Base-by-base conservation (phyloP, 2,797 vertebrate genomes). In the Malacoraja senta region DNA sequence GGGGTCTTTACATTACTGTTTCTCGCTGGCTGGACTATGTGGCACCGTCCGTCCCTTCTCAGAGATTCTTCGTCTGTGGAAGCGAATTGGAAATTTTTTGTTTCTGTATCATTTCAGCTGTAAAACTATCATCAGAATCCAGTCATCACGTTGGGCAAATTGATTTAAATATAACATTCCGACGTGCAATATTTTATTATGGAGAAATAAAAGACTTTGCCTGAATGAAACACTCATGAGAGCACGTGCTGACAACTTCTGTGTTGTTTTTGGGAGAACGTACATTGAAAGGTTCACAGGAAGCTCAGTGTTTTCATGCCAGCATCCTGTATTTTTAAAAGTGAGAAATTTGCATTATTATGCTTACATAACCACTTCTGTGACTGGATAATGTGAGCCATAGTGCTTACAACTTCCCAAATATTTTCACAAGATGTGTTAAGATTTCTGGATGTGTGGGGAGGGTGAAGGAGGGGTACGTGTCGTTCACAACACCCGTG, bases 241-340 rank as follows among this genome's bases (percentile, higher is more conserved):
- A 93, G 95, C 98, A 99, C 97, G 98, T 99, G 98, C 97, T 97
- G 97, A 97, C 96, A 96, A 96, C 95, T 94, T 93, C 94, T 29
- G 96, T 97, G 97, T 97, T 97, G 97, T 98, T 98, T 98, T 98
- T 97, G 98, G 98, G 98, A 97, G 97, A 97, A 97, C 94, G 96
- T 97, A 97, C 97, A 95, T 96, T 94, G 97, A 96, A 96, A 97
- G 96, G 96, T 96, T 97, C 96, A 94, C 97, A 98, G 98, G 98
- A 98, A 98, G 97, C 96, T 92, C 96, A 96, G 97, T 95, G 95
- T 96, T 96, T 95, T 96, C 96, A 94, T 95, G 96, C 97, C 97
- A 96, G 97, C 96, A 97, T 96, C 96, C 96, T 97, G 96, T 95
- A 95, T 94, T 96, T 96, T 96, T 96, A 96, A 96, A 96, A 96